Percentiles rank a stretch among this genome's conserved stretches.
Conservation (phyloP, 2,888 invertebrate genomes). For the Phortica magna region DNA sequence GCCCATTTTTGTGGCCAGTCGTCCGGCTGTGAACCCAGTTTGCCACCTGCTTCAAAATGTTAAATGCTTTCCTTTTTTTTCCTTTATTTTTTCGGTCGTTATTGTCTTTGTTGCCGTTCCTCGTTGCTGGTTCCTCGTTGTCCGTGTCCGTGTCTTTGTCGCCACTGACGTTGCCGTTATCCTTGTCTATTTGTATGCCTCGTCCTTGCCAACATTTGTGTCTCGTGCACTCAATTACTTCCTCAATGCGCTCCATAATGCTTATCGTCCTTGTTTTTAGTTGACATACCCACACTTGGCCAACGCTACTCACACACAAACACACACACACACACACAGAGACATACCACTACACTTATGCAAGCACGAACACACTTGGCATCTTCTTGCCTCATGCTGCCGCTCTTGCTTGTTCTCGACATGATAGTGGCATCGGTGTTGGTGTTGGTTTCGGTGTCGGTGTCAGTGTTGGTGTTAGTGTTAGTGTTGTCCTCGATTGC, state of each 20-base stretch:
- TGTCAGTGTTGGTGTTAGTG: neutral
- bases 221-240: conserved; percentile 73
- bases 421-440: conserved; percentile 25
- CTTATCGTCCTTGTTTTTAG: conserved; percentile 74
- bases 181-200: conserved; percentile 41
- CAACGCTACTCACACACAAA: neutral
- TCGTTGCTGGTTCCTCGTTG: conserved; percentile 16
- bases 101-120: conserved; percentile 35
- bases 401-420: conserved; percentile 46
- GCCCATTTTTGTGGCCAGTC: conserved; percentile 10
- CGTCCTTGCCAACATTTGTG: conserved; percentile 64
- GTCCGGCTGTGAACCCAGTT: conserved; percentile 33
- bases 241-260: conserved; percentile 75
- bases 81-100: conserved; percentile 48
- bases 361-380: neutral
- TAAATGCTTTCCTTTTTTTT: conserved; percentile 52
- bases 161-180: conserved; percentile 33
- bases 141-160: conserved; percentile 26
- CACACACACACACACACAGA: conserved; percentile 25
- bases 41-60: conserved; percentile 68
- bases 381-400: conserved; percentile 51
- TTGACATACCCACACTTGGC: conserved; percentile 67
- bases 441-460: conserved; percentile 9
- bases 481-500: conserved; percentile 40
- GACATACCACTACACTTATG: neutral